These are phyloP conservation scores for Ictidomys tridecemlineatus DNA, from an alignment of 2,113 vertebrate species.

Conservation along the genomic window DNA sequence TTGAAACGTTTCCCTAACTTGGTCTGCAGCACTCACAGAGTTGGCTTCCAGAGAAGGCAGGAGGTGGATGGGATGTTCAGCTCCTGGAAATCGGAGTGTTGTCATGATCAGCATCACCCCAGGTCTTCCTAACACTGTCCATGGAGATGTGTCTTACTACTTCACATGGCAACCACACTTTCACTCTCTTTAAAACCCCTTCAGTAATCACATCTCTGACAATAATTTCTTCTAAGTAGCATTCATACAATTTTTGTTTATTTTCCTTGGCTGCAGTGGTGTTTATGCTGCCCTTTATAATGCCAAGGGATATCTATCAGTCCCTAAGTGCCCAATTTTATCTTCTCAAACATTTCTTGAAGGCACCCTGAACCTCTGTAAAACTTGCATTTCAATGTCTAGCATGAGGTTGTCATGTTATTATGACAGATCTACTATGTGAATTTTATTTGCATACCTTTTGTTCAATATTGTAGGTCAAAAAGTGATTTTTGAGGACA, in stretches of 20 bases:
- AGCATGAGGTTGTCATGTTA: not conserved
- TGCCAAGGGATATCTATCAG: not conserved
- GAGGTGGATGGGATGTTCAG: not conserved
- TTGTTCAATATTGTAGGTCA: not conserved
- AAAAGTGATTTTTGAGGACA: constrained; percentile 49
- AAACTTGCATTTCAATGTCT: constrained; percentile 31
- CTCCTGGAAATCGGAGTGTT: not conserved
- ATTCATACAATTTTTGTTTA: constrained; percentile 7
- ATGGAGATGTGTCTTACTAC: not conserved
- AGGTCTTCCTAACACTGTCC: not conserved
- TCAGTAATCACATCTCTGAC: not conserved
- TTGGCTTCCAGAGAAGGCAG: not conserved
- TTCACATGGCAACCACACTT: not conserved
- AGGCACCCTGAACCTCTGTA: not conserved
- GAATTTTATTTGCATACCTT: not conserved
- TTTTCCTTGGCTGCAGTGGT: not conserved
- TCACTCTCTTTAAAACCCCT: not conserved
- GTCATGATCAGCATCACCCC: not conserved
- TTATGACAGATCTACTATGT: not conserved
- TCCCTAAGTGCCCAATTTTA: not conserved
- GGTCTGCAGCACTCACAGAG: not conserved
- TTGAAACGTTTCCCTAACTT: not conserved
- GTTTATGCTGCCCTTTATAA: not conserved
- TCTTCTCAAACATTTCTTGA: constrained; percentile 37
- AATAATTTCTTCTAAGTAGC: constrained; percentile 14